Conservation (phyloP, 2,113 vertebrate species). For the Clinocottus analis region DNA sequence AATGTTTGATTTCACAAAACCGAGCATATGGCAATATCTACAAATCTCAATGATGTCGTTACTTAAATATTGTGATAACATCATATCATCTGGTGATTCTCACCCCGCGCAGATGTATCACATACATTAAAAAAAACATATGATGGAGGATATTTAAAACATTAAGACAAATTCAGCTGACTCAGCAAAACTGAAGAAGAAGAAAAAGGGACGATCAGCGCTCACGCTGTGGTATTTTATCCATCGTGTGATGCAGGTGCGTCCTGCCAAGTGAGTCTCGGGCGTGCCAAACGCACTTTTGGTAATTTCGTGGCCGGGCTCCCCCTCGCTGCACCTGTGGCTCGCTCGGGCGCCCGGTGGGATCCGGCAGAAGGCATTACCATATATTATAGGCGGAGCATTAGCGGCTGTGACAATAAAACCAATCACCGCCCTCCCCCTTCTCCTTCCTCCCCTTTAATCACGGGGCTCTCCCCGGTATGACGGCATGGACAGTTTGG, state of each 20-base stretch:
- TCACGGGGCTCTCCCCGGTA: neutral
- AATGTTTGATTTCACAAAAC: neutral
- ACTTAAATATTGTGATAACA: too few species aligned
- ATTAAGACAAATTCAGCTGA: neutral
- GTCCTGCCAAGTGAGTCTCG: constrained; percentile 19
- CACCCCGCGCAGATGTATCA: too few species aligned
- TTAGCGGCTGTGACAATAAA: neutral
- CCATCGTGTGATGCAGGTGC: neutral
- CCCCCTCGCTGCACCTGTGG: constrained; percentile 16
- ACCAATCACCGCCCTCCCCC: neutral
- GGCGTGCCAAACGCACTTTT: neutral
- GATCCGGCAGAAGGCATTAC: neutral
- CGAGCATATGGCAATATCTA: neutral
- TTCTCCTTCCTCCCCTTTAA: neutral
- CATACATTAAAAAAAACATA: neutral
- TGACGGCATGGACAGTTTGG: neutral
- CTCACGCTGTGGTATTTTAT: neutral
- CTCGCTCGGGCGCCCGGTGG: neutral
- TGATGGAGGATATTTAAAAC: neutral
- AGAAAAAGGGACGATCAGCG: neutral
- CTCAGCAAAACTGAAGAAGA: neutral
- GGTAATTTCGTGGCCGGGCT: constrained; percentile 1
- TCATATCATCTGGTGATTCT: too few species aligned
- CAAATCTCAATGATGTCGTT: too few species aligned
- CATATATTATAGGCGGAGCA: neutral